A percentile compares a stretch with the other conserved stretches of the same genome.
Conservation (phyloP, 2,113 vertebrate species). For the Brachyistius frenatus region DNA sequence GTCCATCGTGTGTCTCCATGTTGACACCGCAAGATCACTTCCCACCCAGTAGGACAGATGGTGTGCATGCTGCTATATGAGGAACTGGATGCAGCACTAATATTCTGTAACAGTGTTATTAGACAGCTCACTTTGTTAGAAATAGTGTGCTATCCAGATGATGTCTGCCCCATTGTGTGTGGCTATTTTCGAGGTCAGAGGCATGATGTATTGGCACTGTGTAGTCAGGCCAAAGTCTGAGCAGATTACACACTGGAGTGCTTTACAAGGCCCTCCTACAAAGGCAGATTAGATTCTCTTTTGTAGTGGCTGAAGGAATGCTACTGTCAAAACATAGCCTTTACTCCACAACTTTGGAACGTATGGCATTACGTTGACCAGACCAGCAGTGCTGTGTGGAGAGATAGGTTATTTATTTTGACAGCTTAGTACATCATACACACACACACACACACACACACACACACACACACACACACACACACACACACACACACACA, state of each 20-base stretch:
- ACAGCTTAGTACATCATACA: slow-evolving; percentile 29
- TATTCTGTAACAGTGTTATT: background rate
- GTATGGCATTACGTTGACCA: slow-evolving; percentile 58
- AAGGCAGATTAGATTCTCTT: slow-evolving; percentile 33
- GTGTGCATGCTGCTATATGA: slow-evolving; percentile 25
- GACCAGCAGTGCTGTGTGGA: slow-evolving; percentile 6
- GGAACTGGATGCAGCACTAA: background rate
- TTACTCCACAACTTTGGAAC: slow-evolving; percentile 66
- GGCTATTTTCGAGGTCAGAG: slow-evolving; percentile 29
- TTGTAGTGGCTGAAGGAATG: slow-evolving; percentile 60
- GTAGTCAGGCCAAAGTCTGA: slow-evolving; percentile 20
- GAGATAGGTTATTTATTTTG: slow-evolving; percentile 41
- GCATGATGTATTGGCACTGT: slow-evolving; percentile 23
- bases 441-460: slow-evolving; percentile 26
- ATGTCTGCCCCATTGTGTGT: slow-evolving; percentile 36
- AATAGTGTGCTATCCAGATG: background rate
- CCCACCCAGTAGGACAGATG: slow-evolving; percentile 4
- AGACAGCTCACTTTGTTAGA: slow-evolving; percentile 5
- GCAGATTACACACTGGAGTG: slow-evolving; percentile 16
- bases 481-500: no score
- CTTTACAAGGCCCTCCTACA: slow-evolving; percentile 24
- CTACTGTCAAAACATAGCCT: slow-evolving; percentile 70
- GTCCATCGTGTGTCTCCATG: slow-evolving; percentile 38
- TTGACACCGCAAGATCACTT: slow-evolving; percentile 33
- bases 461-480: no score